Evolutionary conservation across 2,113 vertebrate species (phyloP).

Genomic region (Ailuropoda melanoleuca): DNA sequence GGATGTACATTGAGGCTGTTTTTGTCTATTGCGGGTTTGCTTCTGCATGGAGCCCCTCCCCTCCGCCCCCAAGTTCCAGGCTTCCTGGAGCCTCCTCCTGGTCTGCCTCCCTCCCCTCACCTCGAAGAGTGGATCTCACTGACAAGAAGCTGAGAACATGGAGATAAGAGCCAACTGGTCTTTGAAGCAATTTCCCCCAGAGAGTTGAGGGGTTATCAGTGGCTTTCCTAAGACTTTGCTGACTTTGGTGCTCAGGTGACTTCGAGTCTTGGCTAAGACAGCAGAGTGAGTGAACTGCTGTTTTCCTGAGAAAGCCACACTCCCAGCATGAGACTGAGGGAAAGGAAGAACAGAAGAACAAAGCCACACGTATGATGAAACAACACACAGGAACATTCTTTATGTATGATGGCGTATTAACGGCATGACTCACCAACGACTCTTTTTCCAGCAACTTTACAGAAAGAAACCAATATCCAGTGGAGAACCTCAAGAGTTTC

Average conservation of each 20-base stretch:
- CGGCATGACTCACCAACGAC: background rate
- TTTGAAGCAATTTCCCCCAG: background rate
- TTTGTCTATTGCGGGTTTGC: background rate
- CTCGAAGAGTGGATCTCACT: background rate
- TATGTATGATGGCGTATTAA: background rate
- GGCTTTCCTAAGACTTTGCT: background rate
- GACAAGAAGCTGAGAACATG: background rate
- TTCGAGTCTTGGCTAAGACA: background rate
- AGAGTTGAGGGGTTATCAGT: background rate
- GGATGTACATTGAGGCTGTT: rapidly evolving
- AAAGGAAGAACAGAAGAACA: background rate
- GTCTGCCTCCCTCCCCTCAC: rapidly evolving
- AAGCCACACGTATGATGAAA: background rate
- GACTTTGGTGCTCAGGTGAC: background rate
- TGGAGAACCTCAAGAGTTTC: background rate
- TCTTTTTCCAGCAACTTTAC: background rate
- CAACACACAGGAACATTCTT: background rate
- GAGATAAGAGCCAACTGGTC: background rate
- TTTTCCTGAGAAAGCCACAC: conserved; percentile 35
- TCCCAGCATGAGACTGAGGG: background rate
- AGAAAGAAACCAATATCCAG: background rate
- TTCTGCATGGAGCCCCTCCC: background rate
- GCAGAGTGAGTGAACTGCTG: background rate
- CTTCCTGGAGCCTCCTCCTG: background rate
- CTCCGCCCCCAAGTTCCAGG: too few relatives aligned